Percentiles rank a stretch among this genome's conserved stretches.
Conservation (phyloP, 1,140 invertebrate species). For the silkworm (Bombyx mori) region DNA sequence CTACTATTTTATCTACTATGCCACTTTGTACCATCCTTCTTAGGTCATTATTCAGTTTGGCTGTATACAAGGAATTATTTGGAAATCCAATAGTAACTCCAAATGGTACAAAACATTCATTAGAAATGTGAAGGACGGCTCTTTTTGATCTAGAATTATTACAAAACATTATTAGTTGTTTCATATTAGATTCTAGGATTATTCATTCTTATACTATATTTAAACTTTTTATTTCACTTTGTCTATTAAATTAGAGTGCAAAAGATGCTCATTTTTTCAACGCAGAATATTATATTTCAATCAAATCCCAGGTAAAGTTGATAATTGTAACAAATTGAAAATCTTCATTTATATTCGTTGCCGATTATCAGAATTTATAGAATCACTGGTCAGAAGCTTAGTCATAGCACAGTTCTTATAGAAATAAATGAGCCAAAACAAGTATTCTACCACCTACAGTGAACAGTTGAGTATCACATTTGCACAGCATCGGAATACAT, state of each 20-base stretch:
- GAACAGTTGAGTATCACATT: too few relatives aligned
- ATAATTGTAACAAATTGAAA: neutral
- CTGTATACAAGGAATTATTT: conserved; percentile 73
- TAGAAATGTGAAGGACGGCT: conserved; percentile 76
- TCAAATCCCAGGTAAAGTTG: neutral
- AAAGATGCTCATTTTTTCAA: too few relatives aligned
- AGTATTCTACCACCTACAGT: too few relatives aligned
- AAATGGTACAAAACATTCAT: conserved; percentile 80
- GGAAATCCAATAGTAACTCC: conserved; percentile 75
- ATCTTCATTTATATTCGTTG: too few relatives aligned
- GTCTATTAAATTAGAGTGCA: too few relatives aligned
- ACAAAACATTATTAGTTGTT: neutral
- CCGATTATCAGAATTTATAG: too few relatives aligned
- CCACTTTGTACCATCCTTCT: conserved; percentile 75
- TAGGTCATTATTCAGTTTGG: conserved; percentile 73
- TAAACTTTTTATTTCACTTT: neutral
- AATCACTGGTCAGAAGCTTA: too few relatives aligned
- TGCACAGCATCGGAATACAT: conserved; percentile 7
- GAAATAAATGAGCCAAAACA: too few relatives aligned
- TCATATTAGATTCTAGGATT: too few relatives aligned
- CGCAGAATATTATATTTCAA: too few relatives aligned
- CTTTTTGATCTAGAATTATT: conserved; percentile 68
- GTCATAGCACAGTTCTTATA: too few relatives aligned
- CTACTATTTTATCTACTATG: conserved; percentile 74
- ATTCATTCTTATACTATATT: neutral